A percentile compares a stretch with the other conserved stretches of the same genome.
phyloP scores from a whole-genome alignment of 2,797 vertebrate genomes.

The Gouania willdenowi region DNA sequence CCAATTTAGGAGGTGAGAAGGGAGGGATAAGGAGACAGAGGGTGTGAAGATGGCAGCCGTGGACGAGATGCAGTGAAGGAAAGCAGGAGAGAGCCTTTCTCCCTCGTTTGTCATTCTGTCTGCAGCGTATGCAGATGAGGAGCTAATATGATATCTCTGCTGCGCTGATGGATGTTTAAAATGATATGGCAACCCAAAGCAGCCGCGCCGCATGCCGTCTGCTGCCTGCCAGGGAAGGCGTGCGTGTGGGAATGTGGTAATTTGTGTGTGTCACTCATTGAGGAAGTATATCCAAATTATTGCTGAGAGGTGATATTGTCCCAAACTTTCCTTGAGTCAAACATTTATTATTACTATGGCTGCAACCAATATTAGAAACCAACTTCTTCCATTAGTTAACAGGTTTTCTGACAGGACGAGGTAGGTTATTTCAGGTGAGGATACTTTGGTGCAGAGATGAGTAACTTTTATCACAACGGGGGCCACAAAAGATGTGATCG shows the following conservation, averaged over 20 bases:
- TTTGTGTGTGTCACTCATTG: conserved; percentile 19
- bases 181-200: conserved; percentile 58
- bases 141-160: conserved; percentile 72
- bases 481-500: too few species aligned
- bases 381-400: too few species aligned
- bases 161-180: conserved; percentile 74
- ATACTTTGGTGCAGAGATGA: too few species aligned
- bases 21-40: conserved; percentile 14
- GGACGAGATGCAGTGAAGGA: conserved; percentile 25
- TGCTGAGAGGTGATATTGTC: too few species aligned
- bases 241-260: conserved; percentile 8
- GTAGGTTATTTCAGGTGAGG: too few species aligned
- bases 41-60: conserved; percentile 35
- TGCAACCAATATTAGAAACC: too few species aligned
- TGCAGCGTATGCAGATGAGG: conserved; percentile 69
- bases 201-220: conserved; percentile 44
- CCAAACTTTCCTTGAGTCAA: too few species aligned
- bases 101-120: conserved; percentile 72
- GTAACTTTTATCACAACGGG: too few species aligned
- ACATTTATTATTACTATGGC: too few species aligned
- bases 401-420: too few species aligned
- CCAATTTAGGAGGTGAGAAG: conserved; percentile 55
- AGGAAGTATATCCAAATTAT: too few species aligned
- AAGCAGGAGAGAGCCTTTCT: conserved; percentile 7
- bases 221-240: conserved; percentile 33